Evolutionary conservation across 2,797 vertebrate species (phyloP).

Genomic region (Decapterus maruadsi): DNA sequence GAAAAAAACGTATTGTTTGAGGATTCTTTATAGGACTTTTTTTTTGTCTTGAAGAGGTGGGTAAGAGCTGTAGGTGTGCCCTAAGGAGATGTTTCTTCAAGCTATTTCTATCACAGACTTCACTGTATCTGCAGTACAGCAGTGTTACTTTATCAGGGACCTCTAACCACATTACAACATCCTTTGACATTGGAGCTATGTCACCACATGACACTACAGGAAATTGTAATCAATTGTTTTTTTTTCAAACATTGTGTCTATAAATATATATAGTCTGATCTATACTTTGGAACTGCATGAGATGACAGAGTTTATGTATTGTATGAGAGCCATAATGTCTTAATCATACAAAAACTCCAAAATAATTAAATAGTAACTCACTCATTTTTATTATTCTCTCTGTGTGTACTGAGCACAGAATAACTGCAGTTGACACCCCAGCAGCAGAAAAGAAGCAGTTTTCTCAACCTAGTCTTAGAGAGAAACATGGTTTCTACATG

Average conservation of each 20-base stretch:
- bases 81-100: slow-evolving; percentile 62
- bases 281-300: background rate
- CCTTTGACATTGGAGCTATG: slow-evolving; percentile 29
- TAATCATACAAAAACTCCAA: too few relatives aligned
- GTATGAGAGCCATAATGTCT: too few relatives aligned
- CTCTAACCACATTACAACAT: slow-evolving; percentile 43
- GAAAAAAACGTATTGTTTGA: slow-evolving; percentile 75
- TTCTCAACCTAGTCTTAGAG: slow-evolving; percentile 41
- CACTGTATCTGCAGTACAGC: slow-evolving; percentile 59
- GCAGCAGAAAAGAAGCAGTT: slow-evolving; percentile 38
- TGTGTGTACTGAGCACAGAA: slow-evolving; percentile 1
- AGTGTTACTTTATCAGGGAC: slow-evolving; percentile 46
- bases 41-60: slow-evolving; percentile 37
- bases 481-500: slow-evolving; percentile 53
- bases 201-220: slow-evolving; percentile 17
- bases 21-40: slow-evolving; percentile 56
- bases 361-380: too few relatives aligned
- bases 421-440: slow-evolving; percentile 24
- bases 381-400: too few relatives aligned
- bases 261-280: background rate
- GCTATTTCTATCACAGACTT: slow-evolving; percentile 65
- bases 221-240: slow-evolving; percentile 37
- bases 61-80: slow-evolving; percentile 59
- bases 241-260: background rate
- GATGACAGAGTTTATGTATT: background rate